A percentile compares a stretch with the other conserved stretches of the same genome.
phyloP scores from a whole-genome alignment of 2,113 vertebrate species.

The Mastomys natalensis region DNA sequence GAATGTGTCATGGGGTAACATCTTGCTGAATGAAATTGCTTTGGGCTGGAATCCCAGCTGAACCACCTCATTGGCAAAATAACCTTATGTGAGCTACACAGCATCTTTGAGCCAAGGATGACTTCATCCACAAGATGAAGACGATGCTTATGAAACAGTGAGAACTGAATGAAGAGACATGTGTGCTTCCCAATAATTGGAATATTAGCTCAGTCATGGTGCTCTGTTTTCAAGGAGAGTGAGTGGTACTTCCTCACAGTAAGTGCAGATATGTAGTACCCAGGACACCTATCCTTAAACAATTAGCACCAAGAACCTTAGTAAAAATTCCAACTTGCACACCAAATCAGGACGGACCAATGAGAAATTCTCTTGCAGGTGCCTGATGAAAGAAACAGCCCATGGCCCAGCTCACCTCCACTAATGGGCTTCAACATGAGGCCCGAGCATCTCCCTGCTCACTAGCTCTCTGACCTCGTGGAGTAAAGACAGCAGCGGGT shows the following conservation, averaged over 20 bases:
- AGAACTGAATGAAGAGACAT: background rate
- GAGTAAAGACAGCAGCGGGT: background rate
- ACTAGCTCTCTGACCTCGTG: background rate
- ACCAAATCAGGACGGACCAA: background rate
- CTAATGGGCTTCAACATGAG: background rate
- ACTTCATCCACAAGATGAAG: background rate
- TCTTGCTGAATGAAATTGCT: background rate
- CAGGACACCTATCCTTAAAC: background rate
- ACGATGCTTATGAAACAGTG: fast-evolving
- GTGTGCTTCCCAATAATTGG: fast-evolving
- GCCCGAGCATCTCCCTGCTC: background rate
- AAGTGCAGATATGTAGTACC: background rate
- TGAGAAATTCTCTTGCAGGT: background rate
- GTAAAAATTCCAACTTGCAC: background rate
- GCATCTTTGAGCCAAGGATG: background rate
- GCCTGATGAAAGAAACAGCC: background rate
- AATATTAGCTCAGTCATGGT: background rate
- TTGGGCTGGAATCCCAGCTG: background rate
- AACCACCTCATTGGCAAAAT: background rate
- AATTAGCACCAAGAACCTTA: background rate
- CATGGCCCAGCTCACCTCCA: background rate
- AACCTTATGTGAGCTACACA: background rate
- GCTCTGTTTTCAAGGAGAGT: background rate
- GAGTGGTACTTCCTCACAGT: background rate
- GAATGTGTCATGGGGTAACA: fast-evolving